Evolutionary conservation across 2,797 vertebrate genomes (phyloP), one percentile per base, ranked within the genome.

Genomic region (Rhinella marina): DNA sequence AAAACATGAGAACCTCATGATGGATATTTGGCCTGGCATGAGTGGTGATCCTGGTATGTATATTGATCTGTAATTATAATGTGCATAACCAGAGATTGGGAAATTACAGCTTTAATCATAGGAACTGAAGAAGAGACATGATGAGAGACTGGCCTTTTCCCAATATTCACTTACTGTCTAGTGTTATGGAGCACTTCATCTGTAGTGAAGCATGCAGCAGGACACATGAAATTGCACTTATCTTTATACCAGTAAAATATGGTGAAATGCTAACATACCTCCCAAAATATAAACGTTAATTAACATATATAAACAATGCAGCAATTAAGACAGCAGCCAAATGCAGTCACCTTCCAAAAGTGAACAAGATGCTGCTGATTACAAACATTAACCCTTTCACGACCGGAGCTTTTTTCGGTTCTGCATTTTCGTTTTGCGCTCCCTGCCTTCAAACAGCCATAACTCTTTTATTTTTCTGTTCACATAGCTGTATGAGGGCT

Each of bases 361-460:
- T 73, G 41, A 73, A 41, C 48, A 50, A 73, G 17, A 76, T 76
- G 32, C 48, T 76, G 73, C 48, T 76, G 48, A 73, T 32, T 73
- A 12, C 41, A 76, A 21, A 50, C 5, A 41, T 41, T n/a, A n/a
- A n/a, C n/a, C n/a, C n/a, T n/a, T n/a, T n/a, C n/a, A n/a, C n/a
- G n/a, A n/a, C n/a, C n/a, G n/a, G n/a, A n/a, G n/a, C n/a, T n/a
- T n/a, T n/a, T n/a, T n/a, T n/a, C n/a, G n/a, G n/a, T n/a, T n/a
- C n/a, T n/a, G n/a, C n/a, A n/a, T n/a, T n/a, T n/a, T n/a, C n/a
- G n/a, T n/a, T n/a, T n/a, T n/a, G n/a, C n/a, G n/a, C n/a, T n/a
- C n/a, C n/a, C n/a, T n/a, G n/a, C n/a, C n/a, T n/a, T n/a, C n/a
- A n/a, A n/a, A n/a, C n/a, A n/a, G n/a, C n/a, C n/a, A n/a, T n/a